These are phyloP conservation scores for Zaprionus bogoriensis DNA, from an alignment of 2,888 invertebrate species.

Conservation along the genomic window DNA sequence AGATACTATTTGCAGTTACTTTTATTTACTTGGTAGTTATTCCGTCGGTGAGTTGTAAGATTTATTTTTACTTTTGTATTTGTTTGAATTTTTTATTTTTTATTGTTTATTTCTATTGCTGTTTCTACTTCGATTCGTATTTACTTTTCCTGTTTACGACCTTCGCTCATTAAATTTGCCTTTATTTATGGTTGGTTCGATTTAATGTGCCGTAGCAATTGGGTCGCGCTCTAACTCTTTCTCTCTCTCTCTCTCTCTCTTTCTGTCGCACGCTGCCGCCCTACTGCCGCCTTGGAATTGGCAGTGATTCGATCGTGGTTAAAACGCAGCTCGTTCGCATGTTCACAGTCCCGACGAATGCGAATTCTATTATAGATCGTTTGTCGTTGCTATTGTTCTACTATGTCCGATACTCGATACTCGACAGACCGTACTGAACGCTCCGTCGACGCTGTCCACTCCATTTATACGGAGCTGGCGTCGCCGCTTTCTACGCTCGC, in stretches of 20 bases:
- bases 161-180: slow-evolving; percentile 6
- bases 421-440: slow-evolving; percentile 77
- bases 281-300: slow-evolving; percentile 20
- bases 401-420: slow-evolving; percentile 41
- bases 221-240: background rate
- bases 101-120: background rate
- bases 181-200: slow-evolving; percentile 27
- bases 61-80: background rate
- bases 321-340: slow-evolving; percentile 30
- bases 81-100: background rate
- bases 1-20: background rate
- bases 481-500: slow-evolving; percentile 48
- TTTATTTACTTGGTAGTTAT: background rate
- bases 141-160: slow-evolving; percentile 21
- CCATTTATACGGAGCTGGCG: slow-evolving; percentile 66
- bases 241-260: background rate
- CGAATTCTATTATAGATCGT: background rate
- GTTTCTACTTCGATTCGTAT: background rate
- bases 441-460: slow-evolving; percentile 65
- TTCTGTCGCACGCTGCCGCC: background rate
- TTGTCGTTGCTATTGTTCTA: background rate
- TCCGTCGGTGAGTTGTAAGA: background rate
- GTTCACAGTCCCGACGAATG: slow-evolving; percentile 16
- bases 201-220: slow-evolving; percentile 47
- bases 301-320: slow-evolving; percentile 22